Base-by-base conservation (phyloP, 2,113 vertebrate genomes). In the Plecturocebus donacophilus region DNA sequence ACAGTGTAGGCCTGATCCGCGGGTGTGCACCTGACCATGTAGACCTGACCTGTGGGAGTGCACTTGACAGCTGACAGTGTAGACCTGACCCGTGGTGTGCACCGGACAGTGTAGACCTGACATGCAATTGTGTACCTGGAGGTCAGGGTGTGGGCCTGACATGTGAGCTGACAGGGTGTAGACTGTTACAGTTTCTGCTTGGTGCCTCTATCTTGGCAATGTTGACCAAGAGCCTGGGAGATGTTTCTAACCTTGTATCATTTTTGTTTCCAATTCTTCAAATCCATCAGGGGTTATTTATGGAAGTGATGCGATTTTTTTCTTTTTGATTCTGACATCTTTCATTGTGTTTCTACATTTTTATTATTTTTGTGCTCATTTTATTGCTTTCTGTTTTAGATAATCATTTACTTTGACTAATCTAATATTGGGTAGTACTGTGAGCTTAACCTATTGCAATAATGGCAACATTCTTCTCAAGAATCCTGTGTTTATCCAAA, bases 401-500 rank as follows among this genome's bases (percentile, higher is more conserved):
- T 40, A 82, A 17, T 38, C 19, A 0, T 45, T 82, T 10, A 17
- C 20, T 6, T 14, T 35, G 75, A 12, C 64, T 77, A 20, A 16
- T 21, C 19, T 42, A 66, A 64, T 61, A 20, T 19, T 20, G 12
- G 35, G n/a, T 76, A 20, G n/a, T 56, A 40, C 64, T 35, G 3
- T 45, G 32, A 14, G 32, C 21, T 66, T 6, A 13, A 54, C 6
- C 32, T 64, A 8, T 10, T 81, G n/a, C 77, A 71, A 32, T 38
- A 45, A 4, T 52, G 30, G 8, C 23, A 47, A 2, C 0, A 8
- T n/a, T 70, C 64, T 92, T 35, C 89, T 94, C 42, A 96, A 45
- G 82, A 47, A n/a, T 4, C 8, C 6, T 83, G 66, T 87, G 23
- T 96, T 92, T 97, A 73, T 49, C 61, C 45, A 9, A 87, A 99